Evolutionary conservation across 2,113 vertebrate species (phyloP), one percentile per base, ranked within the genome.

Genomic region (Sorex fumeus): DNA sequence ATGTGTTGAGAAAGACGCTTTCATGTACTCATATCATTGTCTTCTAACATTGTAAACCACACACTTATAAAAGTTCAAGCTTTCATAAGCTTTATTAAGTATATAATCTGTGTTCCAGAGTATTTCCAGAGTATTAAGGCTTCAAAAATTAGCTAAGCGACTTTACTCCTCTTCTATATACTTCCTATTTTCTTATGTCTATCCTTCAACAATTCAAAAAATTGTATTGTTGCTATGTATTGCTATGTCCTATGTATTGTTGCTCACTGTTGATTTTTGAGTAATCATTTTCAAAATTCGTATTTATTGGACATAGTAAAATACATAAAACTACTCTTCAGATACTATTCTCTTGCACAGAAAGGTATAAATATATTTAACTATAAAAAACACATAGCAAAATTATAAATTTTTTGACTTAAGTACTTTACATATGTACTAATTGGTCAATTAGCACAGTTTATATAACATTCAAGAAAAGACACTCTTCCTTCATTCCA

Each of bases 391-490:
- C 10, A 13, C 9, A 50, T 50, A 50, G 47, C 47, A 50, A 50
- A 50, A 50, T 50, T 10, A 13, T 13, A 50, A 50, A 50, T 7
- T 2, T 13, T 50, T 50, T 50, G 13, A 5, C 2, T 50, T 9
- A 10, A 9, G 13, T 50, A 7, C n/a, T n/a, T n/a, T 40, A 50
- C 10, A 50, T 50, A 50, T 50, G 47, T 50, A 50, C 13, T 50
- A 50, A 50, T 50, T 50, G 53, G 32, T 69, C 88, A 87, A 81
- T 87, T 57, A 92, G 13, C 12, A 91, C 23, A 84, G 21, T 64
- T 16, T 88, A 83, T 79, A 45, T 67, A 28, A 85, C 70, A 89
- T 94, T 91, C 18, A 67, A 88, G 34, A 92, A 92, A 82, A 84
- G 3, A 34, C 43, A 40, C 12, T 80, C 50, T 92, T 75, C 80